Base-by-base conservation (phyloP, 2,888 invertebrate genomes). In the Apodemia mormo region DNA sequence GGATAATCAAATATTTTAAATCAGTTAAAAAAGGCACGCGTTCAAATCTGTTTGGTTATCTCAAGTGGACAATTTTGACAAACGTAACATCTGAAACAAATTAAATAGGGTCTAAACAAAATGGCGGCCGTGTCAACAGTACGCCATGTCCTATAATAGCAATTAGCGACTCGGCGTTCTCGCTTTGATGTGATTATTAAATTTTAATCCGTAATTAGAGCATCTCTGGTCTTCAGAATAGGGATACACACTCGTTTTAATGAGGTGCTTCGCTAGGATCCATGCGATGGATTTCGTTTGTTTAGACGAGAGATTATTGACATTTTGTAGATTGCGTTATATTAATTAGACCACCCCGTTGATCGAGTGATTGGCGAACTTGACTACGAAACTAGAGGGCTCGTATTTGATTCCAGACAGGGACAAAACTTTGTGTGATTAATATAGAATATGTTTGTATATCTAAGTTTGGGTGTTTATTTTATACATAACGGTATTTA, bases 181-280 rank as follows among this genome's bases (percentile, higher is more conserved):
- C 71, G 54, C 72, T 74, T 74, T 74, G 73, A 74, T 72, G 73
- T 71, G 71, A 73, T 74, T 74, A 74, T 74, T 74, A 74, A 72
- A 73, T 70, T 73, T 74, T 72, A 73, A 74, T 72, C 73, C 69
- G 68, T 68, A 71, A 70, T 74, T 71, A 70, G 64, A 64, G 33
- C 33, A 64, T 64, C 61, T 64, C 61, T 14, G 6, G 33, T 64
- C 33, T 37, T 61, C 14, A 30, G n/a, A 52, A 52, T 54, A 22
- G 52, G 61, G 37, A 64, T 64, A 64, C 61, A 37, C 8, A 64
- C 52, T 54, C 37, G 37, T 64, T 64, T 33, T 64, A 64, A 64
- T 64, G 61, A 64, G 37, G n/a, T 14, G 37, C 61, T 64, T 14
- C 61, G 61, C 37, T 64, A n/a, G 12, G 14, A 5, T 64, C 33